phyloP scores from a whole-genome alignment of 53 echinoderm and acorn worm genomes.

The Mesocentrotus franciscanus region DNA sequence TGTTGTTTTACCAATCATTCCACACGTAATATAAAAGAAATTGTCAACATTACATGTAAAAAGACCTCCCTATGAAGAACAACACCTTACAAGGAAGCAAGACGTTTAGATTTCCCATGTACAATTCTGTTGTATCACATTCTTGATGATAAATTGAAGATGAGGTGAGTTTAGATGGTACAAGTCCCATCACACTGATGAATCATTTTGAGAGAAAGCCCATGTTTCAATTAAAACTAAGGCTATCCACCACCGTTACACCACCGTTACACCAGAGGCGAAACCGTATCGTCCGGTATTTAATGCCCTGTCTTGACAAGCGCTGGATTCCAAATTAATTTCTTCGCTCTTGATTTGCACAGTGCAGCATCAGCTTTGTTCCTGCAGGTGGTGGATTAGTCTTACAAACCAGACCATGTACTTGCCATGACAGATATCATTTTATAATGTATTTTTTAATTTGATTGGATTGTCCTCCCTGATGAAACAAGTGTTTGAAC shows the following conservation, averaged over 20 bases:
- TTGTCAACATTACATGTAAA: not conserved
- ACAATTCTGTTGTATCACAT: not conserved
- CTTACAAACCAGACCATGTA: not conserved
- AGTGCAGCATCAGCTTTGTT: not conserved
- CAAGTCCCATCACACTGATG: not conserved
- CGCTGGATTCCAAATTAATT: slow-evolving; percentile 39
- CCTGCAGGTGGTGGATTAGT: slow-evolving; percentile 17
- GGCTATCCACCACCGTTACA: not conserved
- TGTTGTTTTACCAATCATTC: not conserved
- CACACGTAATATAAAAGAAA: not conserved
- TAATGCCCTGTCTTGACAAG: slow-evolving; percentile 53
- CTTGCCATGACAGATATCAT: not conserved
- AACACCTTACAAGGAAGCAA: too few species aligned
- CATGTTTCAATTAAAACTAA: slow-evolving; percentile 32
- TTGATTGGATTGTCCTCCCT: not conserved
- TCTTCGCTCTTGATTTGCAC: not conserved
- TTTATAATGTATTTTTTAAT: not conserved
- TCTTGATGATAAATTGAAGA: slow-evolving; percentile 6
- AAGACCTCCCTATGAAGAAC: not conserved
- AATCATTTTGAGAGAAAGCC: slow-evolving; percentile 51
- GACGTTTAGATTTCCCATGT: too few species aligned
- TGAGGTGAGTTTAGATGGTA: not conserved
- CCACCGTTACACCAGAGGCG: slow-evolving; percentile 6
- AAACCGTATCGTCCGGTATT: slow-evolving; percentile 3
- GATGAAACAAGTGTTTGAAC: not conserved